Evolutionary conservation across 1,140 invertebrate genomes (phyloP).

Genomic region (Drosophila sp.): DNA sequence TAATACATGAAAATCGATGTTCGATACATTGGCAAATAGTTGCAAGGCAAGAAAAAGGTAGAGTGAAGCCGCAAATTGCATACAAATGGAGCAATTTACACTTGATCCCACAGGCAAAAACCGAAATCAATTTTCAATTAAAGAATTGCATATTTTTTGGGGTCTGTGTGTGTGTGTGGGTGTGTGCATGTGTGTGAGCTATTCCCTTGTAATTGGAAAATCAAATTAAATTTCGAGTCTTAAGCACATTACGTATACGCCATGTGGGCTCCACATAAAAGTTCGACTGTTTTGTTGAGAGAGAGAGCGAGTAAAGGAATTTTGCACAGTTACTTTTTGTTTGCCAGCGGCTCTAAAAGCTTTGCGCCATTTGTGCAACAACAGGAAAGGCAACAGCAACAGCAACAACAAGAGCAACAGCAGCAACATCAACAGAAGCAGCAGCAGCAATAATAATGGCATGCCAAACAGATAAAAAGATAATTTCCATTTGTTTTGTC

Average conservation of each 20-base stretch:
- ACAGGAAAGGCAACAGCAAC: constrained; percentile 48
- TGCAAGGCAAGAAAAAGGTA: constrained; percentile 45
- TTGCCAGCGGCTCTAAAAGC: constrained; percentile 62
- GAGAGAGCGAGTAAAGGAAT: constrained; percentile 36
- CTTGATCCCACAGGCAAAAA: constrained; percentile 39
- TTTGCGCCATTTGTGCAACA: constrained; percentile 67
- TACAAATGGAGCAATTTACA: constrained; percentile 72
- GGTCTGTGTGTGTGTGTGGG: constrained; percentile 14
- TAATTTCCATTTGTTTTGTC: constrained; percentile 73
- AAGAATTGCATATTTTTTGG: constrained; percentile 67
- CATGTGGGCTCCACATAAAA: constrained; percentile 47
- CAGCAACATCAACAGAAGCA: not conserved
- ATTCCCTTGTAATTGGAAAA: constrained; percentile 50
- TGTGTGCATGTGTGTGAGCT: constrained; percentile 8
- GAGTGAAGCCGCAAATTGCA: constrained; percentile 57
- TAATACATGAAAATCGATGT: constrained; percentile 56
- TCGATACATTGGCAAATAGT: constrained; percentile 33
- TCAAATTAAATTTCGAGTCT: constrained; percentile 64
- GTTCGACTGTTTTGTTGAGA: constrained; percentile 19
- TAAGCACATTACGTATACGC: constrained; percentile 66
- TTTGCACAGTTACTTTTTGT: constrained; percentile 38
- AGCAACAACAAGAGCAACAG: constrained; percentile 17
- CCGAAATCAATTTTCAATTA: constrained; percentile 66
- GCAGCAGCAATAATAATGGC: constrained; percentile 49
- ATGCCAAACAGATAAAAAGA: constrained; percentile 69